phyloP scores from a whole-genome alignment of 2,888 invertebrate genomes.

The Automeris io region DNA sequence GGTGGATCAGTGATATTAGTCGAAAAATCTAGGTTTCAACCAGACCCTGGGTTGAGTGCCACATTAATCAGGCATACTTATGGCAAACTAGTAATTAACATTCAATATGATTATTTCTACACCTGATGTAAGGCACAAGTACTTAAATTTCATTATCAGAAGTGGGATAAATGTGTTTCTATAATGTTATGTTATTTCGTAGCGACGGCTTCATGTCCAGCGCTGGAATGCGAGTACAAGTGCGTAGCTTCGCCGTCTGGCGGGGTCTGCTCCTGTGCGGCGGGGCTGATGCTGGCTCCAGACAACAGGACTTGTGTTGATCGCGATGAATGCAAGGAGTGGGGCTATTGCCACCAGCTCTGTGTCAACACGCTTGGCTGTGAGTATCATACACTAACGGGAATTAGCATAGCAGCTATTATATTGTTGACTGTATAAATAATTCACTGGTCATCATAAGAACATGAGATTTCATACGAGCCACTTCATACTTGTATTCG shows the following conservation, averaged over 20 bases:
- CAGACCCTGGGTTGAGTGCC: too few species aligned
- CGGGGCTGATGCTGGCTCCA: conserved; percentile 88
- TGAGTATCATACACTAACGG: too few species aligned
- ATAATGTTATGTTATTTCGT: conserved; percentile 9
- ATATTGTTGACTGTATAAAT: neutral
- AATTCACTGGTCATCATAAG: too few species aligned
- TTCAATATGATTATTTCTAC: neutral
- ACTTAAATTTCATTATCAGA: neutral
- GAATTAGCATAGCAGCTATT: too few species aligned
- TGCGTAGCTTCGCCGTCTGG: conserved; percentile 94
- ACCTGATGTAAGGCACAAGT: neutral
- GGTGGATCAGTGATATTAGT: too few species aligned
- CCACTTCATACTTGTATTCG: too few species aligned
- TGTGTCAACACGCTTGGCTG: conserved; percentile 92
- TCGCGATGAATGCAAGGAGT: conserved; percentile 93
- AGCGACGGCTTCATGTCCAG: conserved; percentile 90
- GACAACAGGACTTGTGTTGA: conserved; percentile 93
- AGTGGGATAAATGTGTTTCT: too few species aligned
- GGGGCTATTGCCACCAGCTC: conserved; percentile 96
- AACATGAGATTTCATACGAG: too few species aligned
- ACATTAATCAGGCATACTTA: too few species aligned
- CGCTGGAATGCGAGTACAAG: conserved; percentile 91
- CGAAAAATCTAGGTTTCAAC: too few species aligned
- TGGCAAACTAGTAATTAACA: too few species aligned
- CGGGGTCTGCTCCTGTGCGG: conserved; percentile 92